Evolutionary conservation across 2,888 invertebrate genomes (phyloP).

Genomic region (Laothoe populi): DNA sequence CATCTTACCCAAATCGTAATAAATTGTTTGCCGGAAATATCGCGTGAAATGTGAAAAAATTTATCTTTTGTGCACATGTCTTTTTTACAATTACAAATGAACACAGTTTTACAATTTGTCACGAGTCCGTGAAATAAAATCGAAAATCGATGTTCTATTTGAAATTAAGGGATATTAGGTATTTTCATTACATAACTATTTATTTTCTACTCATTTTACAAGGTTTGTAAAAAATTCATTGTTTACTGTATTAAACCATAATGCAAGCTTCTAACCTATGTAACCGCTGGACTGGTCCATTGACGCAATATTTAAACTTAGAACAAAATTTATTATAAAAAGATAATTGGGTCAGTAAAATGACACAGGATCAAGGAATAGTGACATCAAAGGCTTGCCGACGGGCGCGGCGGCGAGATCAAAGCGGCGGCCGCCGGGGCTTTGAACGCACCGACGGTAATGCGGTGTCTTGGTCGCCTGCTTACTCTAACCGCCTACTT

Average conservation of each 20-base stretch:
- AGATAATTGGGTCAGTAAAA: constrained; percentile 38
- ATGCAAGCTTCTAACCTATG: no score
- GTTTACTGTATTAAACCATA: no score
- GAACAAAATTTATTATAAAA: background rate
- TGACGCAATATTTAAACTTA: constrained; percentile 1
- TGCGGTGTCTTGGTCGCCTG: constrained; percentile 26
- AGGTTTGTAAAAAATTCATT: no score
- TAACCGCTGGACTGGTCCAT: no score
- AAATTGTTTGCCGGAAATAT: constrained; percentile 13
- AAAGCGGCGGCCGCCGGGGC: constrained; percentile 64
- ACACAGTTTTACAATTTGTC: no score
- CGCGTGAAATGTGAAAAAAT: constrained; percentile 13
- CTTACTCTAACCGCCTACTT: constrained; percentile 9
- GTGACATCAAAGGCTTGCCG: constrained; percentile 40
- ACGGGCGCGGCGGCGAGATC: constrained; percentile 54
- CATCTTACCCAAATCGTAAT: constrained; percentile 8
- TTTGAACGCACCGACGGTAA: constrained; percentile 68
- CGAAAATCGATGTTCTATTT: no score
- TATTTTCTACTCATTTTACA: no score
- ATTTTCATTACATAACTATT: no score
- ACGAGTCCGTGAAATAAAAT: no score
- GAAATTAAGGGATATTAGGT: no score
- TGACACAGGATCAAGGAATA: constrained; percentile 33
- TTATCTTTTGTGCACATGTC: no score
- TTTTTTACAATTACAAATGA: no score